phyloP scores from a whole-genome alignment of 2,888 invertebrate genomes.

The Mechanitis mazaeus region DNA sequence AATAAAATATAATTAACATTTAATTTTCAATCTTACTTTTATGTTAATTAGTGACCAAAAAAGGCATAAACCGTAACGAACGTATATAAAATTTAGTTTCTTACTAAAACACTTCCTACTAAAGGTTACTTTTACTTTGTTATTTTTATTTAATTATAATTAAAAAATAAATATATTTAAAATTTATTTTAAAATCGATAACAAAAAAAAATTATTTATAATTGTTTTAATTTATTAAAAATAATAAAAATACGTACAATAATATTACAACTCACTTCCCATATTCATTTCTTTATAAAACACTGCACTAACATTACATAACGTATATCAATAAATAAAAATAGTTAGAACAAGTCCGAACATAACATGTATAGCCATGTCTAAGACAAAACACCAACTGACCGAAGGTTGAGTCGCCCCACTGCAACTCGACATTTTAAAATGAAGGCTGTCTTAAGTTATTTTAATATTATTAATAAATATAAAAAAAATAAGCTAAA shows the following conservation, averaged over 20 bases:
- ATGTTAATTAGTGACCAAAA: constrained; percentile 45
- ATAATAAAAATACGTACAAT: background rate
- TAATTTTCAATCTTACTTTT: no score
- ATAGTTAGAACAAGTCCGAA: background rate
- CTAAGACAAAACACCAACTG: constrained; percentile 23
- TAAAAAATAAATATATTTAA: no score
- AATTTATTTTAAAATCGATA: no score
- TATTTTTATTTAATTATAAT: background rate
- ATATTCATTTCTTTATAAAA: constrained; percentile 1
- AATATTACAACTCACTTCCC: background rate
- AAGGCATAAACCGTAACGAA: constrained; percentile 46
- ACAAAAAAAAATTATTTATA: background rate
- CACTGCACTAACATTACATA: background rate
- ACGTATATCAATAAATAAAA: background rate
- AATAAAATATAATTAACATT: no score
- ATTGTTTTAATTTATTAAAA: background rate
- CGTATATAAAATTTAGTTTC: constrained; percentile 23
- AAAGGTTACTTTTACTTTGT: constrained; percentile 1
- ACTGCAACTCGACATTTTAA: constrained; percentile 16
- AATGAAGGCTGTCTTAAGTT: constrained; percentile 12
- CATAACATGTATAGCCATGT: constrained; percentile 19
- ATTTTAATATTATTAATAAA: background rate
- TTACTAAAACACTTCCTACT: constrained; percentile 11
- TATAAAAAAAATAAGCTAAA: no score
- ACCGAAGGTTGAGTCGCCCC: constrained; percentile 23